These are phyloP conservation scores for Epistrophe grossulariae DNA, from an alignment of 2,888 invertebrate species.

Conservation along the genomic window DNA sequence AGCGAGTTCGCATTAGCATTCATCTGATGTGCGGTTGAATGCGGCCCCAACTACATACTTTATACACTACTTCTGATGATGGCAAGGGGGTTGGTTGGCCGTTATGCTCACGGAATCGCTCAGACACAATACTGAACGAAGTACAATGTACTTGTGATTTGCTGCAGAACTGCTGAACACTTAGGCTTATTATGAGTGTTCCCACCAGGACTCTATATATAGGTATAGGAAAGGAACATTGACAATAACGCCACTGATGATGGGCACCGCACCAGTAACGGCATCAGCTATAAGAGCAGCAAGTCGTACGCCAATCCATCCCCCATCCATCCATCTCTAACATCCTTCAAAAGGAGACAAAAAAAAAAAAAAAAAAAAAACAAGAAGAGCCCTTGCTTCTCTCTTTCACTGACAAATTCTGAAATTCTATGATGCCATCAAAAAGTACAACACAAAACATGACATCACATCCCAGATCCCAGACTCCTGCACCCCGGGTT, in stretches of 20 bases:
- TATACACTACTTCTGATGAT: too few relatives aligned
- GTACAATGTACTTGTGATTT: constrained; percentile 71
- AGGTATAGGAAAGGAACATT: constrained; percentile 48
- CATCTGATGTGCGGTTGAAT: constrained; percentile 74
- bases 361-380: background rate
- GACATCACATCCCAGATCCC: constrained; percentile 68
- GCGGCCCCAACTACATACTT: constrained; percentile 26
- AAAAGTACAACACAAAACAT: constrained; percentile 76
- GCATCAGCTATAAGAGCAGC: constrained; percentile 25
- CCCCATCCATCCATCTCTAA: constrained; percentile 11
- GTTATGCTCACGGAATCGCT: constrained; percentile 44
- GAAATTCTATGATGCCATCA: constrained; percentile 75
- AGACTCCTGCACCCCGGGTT: constrained; percentile 61
- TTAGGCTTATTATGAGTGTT: constrained; percentile 73
- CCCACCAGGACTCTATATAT: constrained; percentile 2
- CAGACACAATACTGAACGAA: constrained; percentile 47
- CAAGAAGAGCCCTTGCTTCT: background rate
- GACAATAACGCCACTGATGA: constrained; percentile 74
- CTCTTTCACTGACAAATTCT: constrained; percentile 62
- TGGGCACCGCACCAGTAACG: constrained; percentile 49
- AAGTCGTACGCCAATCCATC: constrained; percentile 42
- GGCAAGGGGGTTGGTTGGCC: background rate
- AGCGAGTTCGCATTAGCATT: constrained; percentile 74
- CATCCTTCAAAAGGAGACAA: constrained; percentile 22
- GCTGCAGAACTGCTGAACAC: constrained; percentile 70